phyloP scores from a whole-genome alignment of 2,888 invertebrate species.

The Drosophila neonasuta region DNA sequence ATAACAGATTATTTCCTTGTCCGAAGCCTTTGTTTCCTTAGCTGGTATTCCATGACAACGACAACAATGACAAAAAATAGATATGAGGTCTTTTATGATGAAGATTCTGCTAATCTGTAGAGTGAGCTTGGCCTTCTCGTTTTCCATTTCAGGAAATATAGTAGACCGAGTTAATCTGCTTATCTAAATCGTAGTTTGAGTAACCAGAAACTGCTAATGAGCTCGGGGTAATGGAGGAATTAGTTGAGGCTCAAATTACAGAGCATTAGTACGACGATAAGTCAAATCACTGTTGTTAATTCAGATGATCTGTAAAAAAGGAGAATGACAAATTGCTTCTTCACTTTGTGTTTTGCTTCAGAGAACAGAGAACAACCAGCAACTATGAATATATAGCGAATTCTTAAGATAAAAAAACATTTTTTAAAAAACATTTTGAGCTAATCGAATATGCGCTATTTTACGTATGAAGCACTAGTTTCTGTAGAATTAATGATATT shows the following conservation, averaged over 20 bases:
- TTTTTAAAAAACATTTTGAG: too few species aligned
- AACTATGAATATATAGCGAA: too few species aligned
- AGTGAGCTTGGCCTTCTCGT: neutral
- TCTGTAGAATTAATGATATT: too few species aligned
- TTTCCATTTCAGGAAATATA: conserved; percentile 4
- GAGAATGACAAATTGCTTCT: neutral
- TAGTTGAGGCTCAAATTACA: neutral
- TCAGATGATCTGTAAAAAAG: neutral
- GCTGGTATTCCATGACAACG: conserved; percentile 3
- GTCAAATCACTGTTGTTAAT: neutral
- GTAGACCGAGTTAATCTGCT: conserved; percentile 17
- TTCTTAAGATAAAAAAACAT: too few species aligned
- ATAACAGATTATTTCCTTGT: conserved; percentile 41
- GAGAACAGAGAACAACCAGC: too few species aligned
- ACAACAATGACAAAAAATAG: neutral
- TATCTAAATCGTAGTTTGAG: conserved; percentile 13
- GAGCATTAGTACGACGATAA: conserved; percentile 1
- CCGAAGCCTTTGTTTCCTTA: conserved; percentile 36
- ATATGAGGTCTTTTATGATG: neutral
- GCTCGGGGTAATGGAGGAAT: neutral
- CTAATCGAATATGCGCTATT: too few species aligned
- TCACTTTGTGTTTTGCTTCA: neutral
- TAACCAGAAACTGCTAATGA: conserved; percentile 23
- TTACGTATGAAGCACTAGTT: too few species aligned
- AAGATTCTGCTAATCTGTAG: conserved; percentile 15